Evolutionary conservation across 2,113 vertebrate species (phyloP).

Genomic region (Aphelocoma coerulescens): DNA sequence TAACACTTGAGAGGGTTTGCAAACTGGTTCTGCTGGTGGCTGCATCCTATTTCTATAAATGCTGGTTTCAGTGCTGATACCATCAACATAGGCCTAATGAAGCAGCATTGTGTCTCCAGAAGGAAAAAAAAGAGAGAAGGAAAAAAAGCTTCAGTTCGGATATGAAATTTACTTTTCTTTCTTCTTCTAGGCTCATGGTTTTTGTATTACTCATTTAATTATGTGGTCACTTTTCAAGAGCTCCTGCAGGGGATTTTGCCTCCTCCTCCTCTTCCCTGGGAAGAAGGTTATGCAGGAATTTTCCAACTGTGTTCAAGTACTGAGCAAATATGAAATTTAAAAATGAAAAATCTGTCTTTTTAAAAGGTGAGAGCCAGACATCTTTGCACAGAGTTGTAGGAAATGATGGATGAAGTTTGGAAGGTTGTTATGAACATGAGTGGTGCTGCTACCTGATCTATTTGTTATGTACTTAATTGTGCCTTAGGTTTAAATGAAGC

Average conservation of each 20-base stretch:
- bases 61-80: neutral
- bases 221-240: neutral
- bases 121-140: neutral
- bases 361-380: neutral
- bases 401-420: neutral
- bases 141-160: neutral
- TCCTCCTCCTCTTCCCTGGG: neutral
- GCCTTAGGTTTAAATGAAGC: neutral
- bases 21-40: neutral
- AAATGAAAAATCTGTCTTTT: neutral
- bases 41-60: neutral
- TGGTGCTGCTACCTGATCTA: neutral
- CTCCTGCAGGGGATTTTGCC: neutral
- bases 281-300: neutral
- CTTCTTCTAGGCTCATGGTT: neutral
- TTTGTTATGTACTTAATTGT: slow-evolving; percentile 26
- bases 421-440: neutral
- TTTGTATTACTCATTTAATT: neutral
- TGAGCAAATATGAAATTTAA: neutral
- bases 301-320: neutral
- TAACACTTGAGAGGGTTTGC: neutral
- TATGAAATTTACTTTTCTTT: neutral
- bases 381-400: neutral
- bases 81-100: neutral
- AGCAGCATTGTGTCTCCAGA: neutral